Base-by-base conservation (phyloP, 2,797 vertebrate genomes). In the Champsocephalus esox region DNA sequence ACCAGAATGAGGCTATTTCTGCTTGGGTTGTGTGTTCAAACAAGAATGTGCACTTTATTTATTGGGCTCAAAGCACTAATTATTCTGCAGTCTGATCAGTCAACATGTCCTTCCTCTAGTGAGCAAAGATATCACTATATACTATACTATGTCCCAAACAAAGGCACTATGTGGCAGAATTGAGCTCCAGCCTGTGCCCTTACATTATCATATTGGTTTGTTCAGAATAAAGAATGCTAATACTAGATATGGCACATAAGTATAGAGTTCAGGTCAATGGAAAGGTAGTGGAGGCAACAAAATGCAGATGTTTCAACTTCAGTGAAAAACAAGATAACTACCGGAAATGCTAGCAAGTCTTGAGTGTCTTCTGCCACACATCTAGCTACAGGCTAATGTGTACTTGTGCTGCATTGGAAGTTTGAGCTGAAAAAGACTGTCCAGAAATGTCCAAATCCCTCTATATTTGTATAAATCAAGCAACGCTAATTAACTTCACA, bases 61-160 rank as follows among this genome's bases (percentile, higher is more conserved):
- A 65, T 79, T 78, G 67, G 80, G n/a, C 66, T 79, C 48, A 41
- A 60, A 2, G 69, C 19, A 60, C 44, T 83, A 77, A 84, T 89
- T 82, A 54, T 78, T 34, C 77, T 80, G 60, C 72, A 66, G 64
- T 80, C 70, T 75, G 70, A 86, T 78, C 49, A 58, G 70, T 38
- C 46, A 44, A 67, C 54, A 66, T 63, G 79, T 52, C 41, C 16
- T 59, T 9, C 11, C 24, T 24, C 7, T 73, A 58, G 34, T 65
- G 62, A 77, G 28, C 51, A 70, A 38, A 38, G 9, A 51, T 55
- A 55, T 50, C 21, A 41, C 28, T 28, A 28, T 28, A 28, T 28
- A 28, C 65, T 54, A 28, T 13, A 17, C 9, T 34, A 1, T 67
- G 49, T 55, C 43, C 49, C 17, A 41, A 70, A 57, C 32, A 59